phyloP scores from a whole-genome alignment of 2,797 vertebrate species.

The Diplodus sargus region DNA sequence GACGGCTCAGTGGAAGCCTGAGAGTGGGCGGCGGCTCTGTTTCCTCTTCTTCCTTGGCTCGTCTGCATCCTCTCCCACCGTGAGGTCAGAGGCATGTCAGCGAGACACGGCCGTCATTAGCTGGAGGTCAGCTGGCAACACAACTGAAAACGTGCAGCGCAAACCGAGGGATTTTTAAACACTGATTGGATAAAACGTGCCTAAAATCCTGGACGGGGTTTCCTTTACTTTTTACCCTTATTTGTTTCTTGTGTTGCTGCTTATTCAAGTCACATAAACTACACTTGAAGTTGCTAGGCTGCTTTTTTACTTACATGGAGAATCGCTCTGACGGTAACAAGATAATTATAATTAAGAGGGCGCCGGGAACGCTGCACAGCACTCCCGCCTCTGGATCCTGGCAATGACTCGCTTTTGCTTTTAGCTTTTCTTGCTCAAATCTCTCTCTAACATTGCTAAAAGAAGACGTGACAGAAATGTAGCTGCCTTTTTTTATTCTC shows the following conservation, averaged over 20 bases:
- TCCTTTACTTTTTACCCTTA: not conserved
- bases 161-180: not conserved
- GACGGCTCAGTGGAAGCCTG: slow-evolving; percentile 70
- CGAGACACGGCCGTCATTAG: slow-evolving; percentile 40
- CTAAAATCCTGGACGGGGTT: not conserved
- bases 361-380: too few species aligned
- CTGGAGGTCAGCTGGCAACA: slow-evolving; percentile 62
- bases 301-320: not conserved
- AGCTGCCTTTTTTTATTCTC: too few species aligned
- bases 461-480: too few species aligned
- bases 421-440: too few species aligned
- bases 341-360: too few species aligned
- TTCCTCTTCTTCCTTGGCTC: slow-evolving; percentile 74
- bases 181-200: not conserved
- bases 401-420: too few species aligned
- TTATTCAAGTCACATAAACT: not conserved
- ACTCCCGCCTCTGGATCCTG: too few species aligned
- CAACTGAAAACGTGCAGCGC: slow-evolving; percentile 10
- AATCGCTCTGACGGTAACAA: too few species aligned
- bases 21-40: slow-evolving; percentile 75
- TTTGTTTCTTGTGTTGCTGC: too few species aligned
- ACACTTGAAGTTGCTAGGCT: not conserved
- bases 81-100: slow-evolving; percentile 74
- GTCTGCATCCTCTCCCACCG: slow-evolving; percentile 74
- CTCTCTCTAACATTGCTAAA: too few species aligned